Evolutionary conservation across 2,113 vertebrate genomes (phyloP), one percentile per base, ranked within the genome.

Genomic region (Spilogale gracilis): DNA sequence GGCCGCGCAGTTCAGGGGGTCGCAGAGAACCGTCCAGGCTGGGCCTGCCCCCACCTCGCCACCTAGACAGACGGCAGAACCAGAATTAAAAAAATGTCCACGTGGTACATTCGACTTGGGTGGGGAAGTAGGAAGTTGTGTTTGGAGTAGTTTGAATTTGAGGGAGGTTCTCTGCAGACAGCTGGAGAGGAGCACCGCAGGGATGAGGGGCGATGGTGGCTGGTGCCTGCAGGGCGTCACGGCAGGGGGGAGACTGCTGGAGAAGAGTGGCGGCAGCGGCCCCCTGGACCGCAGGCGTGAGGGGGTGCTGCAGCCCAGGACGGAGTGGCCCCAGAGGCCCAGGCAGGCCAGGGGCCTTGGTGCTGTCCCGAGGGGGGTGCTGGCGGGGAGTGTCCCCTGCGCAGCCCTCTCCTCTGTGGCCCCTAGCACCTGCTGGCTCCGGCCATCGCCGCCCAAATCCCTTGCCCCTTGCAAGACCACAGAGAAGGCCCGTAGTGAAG

Each of bases 301-400:
- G 43, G 20, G 52, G 27, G n/a, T 4, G 30, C 27, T 14, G 20
- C 12, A 4, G 43, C 18, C 0, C 5, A 4, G 45, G 32, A 14
- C 45, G 0, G 78, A 30, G 54, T 5, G 17, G 6, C 61, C 3
- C 2, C 0, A 10, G 84, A 18, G 45, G 30, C 27, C 7, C 52
- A 9, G 25, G 6, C 1, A 0, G 27, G 20, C 11, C 43, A 16
- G 69, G 7, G 8, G 52, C 25, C 11, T 43, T 17, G 0, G 0
- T 32, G 58, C 63, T 2, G 27, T 30, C 27, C 25, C 5, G 61
- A 13, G 5, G 50, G 58, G 65, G 2, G 5, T 21, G 65, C 8
- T 14, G 14, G 2, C 4, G 27, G 84, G 20, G 48, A 5, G 9
- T 1, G 25, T n/a, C 58, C 45, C 16, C 0, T 11, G 58, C 18